Evolutionary conservation across 2,888 invertebrate genomes (phyloP).

Genomic region (Hedya salicella): DNA sequence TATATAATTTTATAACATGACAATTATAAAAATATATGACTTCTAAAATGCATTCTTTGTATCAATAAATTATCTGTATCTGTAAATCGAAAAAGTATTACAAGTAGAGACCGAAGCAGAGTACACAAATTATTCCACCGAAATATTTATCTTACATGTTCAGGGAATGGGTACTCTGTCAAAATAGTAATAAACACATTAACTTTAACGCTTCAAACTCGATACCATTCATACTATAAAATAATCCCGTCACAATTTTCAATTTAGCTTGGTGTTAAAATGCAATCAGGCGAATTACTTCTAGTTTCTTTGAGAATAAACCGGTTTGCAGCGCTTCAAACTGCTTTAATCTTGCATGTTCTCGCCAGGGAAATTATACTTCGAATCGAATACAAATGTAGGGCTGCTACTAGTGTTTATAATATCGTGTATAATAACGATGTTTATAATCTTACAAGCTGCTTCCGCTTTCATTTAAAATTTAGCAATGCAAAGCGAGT

Average conservation of each 20-base stretch:
- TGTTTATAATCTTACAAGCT: background rate
- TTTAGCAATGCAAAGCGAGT: too few species aligned
- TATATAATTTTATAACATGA: too few species aligned
- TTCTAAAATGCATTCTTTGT: too few species aligned
- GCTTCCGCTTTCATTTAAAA: too few species aligned
- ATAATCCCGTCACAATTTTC: background rate
- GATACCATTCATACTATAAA: background rate
- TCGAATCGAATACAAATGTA: conserved; percentile 27
- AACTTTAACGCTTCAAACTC: background rate
- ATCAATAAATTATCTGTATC: too few species aligned
- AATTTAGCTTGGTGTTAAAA: conserved; percentile 17
- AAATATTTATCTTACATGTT: too few species aligned
- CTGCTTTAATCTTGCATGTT: conserved; percentile 38
- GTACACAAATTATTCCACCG: too few species aligned
- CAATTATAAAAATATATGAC: too few species aligned
- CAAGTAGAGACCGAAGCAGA: too few species aligned
- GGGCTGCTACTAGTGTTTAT: background rate
- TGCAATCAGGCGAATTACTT: conserved; percentile 26
- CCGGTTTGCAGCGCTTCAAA: conserved; percentile 20
- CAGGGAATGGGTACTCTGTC: too few species aligned
- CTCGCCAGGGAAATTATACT: conserved; percentile 38
- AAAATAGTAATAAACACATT: too few species aligned
- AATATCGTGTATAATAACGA: background rate
- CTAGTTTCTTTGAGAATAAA: conserved; percentile 32
- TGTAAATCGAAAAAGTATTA: too few species aligned